Base-by-base conservation (phyloP, 2,888 invertebrate species). In the Gymnoscelis rufifasciata region DNA sequence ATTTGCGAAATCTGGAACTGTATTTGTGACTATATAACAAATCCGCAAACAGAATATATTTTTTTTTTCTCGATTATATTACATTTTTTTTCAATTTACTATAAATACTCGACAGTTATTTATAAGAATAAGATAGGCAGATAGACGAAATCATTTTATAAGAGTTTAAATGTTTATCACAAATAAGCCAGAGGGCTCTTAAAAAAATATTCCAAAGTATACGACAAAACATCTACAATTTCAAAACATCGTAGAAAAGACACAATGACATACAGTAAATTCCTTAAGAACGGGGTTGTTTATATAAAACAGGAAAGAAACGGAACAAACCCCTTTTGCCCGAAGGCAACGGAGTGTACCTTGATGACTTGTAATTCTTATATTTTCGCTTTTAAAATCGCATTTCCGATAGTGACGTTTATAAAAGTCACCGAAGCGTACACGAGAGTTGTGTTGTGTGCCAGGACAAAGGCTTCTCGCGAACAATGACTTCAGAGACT, bases 381-480 rank as follows among this genome's bases (percentile, higher is more conserved):
- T 87, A 83, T 88, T 87, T 87, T 78, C 78, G 74, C 78, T 82
- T 76, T 87, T 86, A 79, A 87, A 87, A 86, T 87, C 88, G 81
- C 76, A 86, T 88, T 88, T 88, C 86, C 87, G 78, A 77, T 65
- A 65, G 62, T 64, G 68, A 72, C 77, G 84, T 87, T 87, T 73
- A 81, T 69, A 68, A 60, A 52, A 79, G 68, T 62, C 75, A 77
- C 61, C 66, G 80, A 63, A 68, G 86, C 87, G 79, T 51, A 66
- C 68, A 75, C 75, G 68, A 86, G 83, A 74, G 74, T 70, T 72
- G 75, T 74, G 19, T 19, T 19, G 19, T 74, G 65, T 66, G 59
- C 54, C 1, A 57, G 69, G 58, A 84, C 83, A 84, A 84, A 74
- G 76, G 65, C 54, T 51, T 62, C 65, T 65, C 52, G 66, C 71